These are phyloP conservation scores for Macrotus californicus DNA, from an alignment of 2,113 vertebrate species.

Conservation along the genomic window DNA sequence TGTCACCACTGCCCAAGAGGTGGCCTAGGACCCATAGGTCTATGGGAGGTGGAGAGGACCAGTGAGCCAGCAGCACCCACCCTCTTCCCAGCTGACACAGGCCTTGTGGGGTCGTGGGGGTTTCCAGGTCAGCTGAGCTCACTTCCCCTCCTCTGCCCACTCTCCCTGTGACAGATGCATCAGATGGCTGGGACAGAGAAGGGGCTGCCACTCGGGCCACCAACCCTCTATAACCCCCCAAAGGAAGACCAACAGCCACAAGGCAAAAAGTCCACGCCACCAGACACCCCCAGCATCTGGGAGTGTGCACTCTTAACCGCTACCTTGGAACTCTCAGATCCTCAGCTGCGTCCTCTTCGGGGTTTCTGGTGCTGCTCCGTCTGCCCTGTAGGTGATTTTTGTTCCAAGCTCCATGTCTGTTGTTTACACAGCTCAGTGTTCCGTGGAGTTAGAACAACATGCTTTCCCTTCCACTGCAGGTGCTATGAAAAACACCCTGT, in stretches of 20 bases:
- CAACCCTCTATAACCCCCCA: not conserved
- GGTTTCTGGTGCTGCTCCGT: not conserved
- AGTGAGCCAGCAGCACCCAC: fast-evolving
- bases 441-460: constrained; percentile 34
- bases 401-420: not conserved
- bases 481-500: not conserved
- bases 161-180: not conserved
- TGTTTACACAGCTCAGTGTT: constrained; percentile 48
- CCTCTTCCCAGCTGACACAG: not conserved
- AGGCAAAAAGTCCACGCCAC: not conserved
- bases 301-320: not conserved
- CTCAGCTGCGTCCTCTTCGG: not conserved
- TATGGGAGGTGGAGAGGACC: not conserved
- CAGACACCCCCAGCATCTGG: not conserved
- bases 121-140: not conserved
- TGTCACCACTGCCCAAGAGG: not conserved
- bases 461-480: constrained; percentile 44
- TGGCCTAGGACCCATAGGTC: not conserved
- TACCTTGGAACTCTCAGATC: not conserved
- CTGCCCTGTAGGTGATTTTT: constrained; percentile 26
- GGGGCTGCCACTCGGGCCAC: not conserved
- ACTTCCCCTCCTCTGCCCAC: not conserved
- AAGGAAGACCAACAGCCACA: not conserved
- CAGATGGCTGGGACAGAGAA: not conserved
- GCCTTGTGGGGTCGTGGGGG: not conserved